Evolutionary conservation across 2,888 invertebrate species (phyloP).

Genomic region (Cybosia mesomella): DNA sequence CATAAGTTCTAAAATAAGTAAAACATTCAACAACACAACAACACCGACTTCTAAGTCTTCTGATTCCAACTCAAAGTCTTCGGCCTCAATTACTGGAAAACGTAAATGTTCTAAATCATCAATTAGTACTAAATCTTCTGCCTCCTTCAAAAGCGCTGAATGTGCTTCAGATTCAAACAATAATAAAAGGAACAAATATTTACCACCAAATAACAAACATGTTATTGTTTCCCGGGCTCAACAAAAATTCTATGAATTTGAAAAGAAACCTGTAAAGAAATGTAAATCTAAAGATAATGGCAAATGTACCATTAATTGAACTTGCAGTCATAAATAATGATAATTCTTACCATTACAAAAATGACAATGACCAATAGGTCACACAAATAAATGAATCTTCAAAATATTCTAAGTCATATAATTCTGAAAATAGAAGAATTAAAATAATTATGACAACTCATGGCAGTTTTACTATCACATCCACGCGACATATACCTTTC

Average conservation of each 20-base stretch:
- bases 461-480: not conserved
- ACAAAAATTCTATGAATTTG: slow-evolving; percentile 15
- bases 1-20: not conserved
- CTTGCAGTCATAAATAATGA: not conserved
- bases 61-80: not conserved
- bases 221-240: slow-evolving; percentile 7
- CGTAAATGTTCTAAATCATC: not conserved
- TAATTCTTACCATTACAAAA: not conserved
- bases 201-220: not conserved
- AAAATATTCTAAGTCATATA: not conserved
- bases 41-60: slow-evolving; percentile 1
- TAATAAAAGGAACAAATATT: too few relatives aligned
- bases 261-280: not conserved
- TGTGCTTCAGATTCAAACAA: not conserved
- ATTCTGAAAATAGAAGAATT: not conserved
- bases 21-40: too few relatives aligned
- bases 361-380: not conserved
- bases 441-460: not conserved
- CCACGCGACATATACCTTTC: too few relatives aligned
- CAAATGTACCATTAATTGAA: not conserved
- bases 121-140: not conserved
- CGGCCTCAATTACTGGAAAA: not conserved
- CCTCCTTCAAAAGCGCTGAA: not conserved
- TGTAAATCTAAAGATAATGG: not conserved
- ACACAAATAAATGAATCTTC: not conserved